phyloP scores from a whole-genome alignment of 2,888 invertebrate species.

The Chironomus tentans region DNA sequence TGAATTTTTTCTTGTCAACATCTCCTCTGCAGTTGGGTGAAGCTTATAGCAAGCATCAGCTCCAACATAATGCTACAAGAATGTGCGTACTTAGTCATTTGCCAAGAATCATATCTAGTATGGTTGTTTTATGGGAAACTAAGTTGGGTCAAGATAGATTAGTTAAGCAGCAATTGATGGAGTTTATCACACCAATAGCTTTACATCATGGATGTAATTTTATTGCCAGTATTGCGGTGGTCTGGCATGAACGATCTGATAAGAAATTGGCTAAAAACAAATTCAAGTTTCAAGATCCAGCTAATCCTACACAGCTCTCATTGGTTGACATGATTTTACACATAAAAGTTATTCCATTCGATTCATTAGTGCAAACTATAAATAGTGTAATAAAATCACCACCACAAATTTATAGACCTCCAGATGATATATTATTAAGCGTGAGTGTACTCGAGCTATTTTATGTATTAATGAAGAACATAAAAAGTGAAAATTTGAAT shows the following conservation, averaged over 20 bases:
- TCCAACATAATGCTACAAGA: slow-evolving; percentile 48
- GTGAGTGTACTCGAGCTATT: slow-evolving; percentile 75
- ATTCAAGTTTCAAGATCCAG: slow-evolving; percentile 3
- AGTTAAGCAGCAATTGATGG: slow-evolving; percentile 68
- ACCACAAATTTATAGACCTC: slow-evolving; percentile 48
- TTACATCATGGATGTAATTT: slow-evolving; percentile 73
- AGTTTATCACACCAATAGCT: slow-evolving; percentile 75
- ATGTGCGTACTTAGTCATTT: slow-evolving; percentile 68
- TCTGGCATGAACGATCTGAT: slow-evolving; percentile 70
- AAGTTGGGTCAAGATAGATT: slow-evolving; percentile 44
- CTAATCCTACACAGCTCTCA: slow-evolving; percentile 55
- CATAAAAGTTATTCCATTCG: slow-evolving; percentile 74
- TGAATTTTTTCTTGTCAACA: slow-evolving; percentile 67
- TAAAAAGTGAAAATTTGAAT: slow-evolving; percentile 57
- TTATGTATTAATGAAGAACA: slow-evolving; percentile 61
- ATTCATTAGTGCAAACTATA: slow-evolving; percentile 71
- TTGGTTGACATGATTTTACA: slow-evolving; percentile 70
- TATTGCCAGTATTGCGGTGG: slow-evolving; percentile 71
- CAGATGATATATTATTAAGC: slow-evolving; percentile 57
- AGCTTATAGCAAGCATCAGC: slow-evolving; percentile 37
- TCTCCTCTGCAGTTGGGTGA: slow-evolving; percentile 43
- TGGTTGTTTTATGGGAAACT: slow-evolving; percentile 72
- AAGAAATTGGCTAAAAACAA: neutral
- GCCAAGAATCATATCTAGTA: slow-evolving; percentile 70
- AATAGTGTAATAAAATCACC: slow-evolving; percentile 74